Percentiles rank a stretch among this genome's conserved stretches.
These are phyloP conservation scores for Calliphora vomitoria DNA, from an alignment of 2,888 invertebrate species.

Conservation along the genomic window DNA sequence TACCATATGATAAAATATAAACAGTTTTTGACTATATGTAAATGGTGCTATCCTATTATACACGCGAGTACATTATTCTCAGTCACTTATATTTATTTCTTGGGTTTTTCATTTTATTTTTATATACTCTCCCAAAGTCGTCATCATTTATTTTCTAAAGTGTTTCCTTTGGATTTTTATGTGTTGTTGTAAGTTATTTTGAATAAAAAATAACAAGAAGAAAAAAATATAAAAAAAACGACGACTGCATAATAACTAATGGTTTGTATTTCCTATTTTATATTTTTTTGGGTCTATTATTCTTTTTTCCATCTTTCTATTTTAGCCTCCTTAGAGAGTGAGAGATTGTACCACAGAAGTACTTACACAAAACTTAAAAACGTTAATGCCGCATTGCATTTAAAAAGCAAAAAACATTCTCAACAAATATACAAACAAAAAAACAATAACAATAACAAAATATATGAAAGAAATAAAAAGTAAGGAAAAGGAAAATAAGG, in stretches of 20 bases:
- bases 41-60: too few species aligned
- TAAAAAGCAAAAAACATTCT: constrained; percentile 15
- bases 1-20: too few species aligned
- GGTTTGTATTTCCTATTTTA: constrained; percentile 55
- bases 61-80: too few species aligned
- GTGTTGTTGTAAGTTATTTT: constrained; percentile 23
- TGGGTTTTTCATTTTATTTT: not conserved
- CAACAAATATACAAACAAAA: constrained; percentile 31
- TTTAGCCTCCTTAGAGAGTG: constrained; percentile 30
- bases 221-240: not conserved
- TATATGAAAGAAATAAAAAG: not conserved
- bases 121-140: constrained; percentile 3
- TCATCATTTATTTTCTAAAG: constrained; percentile 54
- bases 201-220: not conserved
- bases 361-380: constrained; percentile 53
- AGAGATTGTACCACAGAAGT: constrained; percentile 42
- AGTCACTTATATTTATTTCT: too few species aligned
- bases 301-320: constrained; percentile 22
- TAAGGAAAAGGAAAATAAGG: constrained; percentile 46
- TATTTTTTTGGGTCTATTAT: constrained; percentile 49
- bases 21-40: too few species aligned
- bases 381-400: constrained; percentile 70
- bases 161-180: constrained; percentile 44
- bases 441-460: not conserved
- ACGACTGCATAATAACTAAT: constrained; percentile 67